Conservation (phyloP, 2,797 vertebrate species). For the Hypotaenidia philippensis region DNA sequence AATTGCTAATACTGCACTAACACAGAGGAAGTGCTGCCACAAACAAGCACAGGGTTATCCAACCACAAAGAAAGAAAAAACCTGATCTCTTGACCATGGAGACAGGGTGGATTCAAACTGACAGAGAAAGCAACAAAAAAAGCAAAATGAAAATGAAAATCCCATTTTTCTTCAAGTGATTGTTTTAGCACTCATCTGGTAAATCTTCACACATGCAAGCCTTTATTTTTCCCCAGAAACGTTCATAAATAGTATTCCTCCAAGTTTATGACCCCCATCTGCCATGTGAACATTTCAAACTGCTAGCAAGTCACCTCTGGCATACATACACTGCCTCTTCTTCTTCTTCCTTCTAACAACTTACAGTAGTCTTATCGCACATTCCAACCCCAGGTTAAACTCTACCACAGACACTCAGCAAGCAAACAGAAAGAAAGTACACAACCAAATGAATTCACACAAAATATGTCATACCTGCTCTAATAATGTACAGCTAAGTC, state of each 20-base stretch:
- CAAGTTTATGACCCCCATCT: neutral
- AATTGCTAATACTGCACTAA: neutral
- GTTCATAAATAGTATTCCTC: neutral
- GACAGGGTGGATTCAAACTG: neutral
- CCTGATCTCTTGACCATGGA: neutral
- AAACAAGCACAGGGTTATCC: neutral
- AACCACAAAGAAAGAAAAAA: neutral
- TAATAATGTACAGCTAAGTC: neutral
- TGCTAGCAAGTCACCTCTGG: neutral
- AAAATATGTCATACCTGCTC: neutral
- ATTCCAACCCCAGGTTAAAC: neutral
- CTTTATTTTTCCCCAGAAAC: neutral
- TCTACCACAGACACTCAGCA: neutral
- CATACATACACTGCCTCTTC: neutral
- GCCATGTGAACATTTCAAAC: neutral
- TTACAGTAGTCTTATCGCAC: neutral
- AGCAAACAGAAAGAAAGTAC: neutral
- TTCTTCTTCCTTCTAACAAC: neutral
- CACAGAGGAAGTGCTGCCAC: neutral
- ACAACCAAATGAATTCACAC: neutral
- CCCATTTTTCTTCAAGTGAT: neutral
- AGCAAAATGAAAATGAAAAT: neutral
- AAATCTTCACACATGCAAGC: neutral
- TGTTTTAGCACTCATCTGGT: slow-evolving; percentile 11
- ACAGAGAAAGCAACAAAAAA: neutral